Evolutionary conservation across 2,797 vertebrate species (phyloP), one percentile per base, ranked within the genome.

Genomic region (Diplodus sargus): DNA sequence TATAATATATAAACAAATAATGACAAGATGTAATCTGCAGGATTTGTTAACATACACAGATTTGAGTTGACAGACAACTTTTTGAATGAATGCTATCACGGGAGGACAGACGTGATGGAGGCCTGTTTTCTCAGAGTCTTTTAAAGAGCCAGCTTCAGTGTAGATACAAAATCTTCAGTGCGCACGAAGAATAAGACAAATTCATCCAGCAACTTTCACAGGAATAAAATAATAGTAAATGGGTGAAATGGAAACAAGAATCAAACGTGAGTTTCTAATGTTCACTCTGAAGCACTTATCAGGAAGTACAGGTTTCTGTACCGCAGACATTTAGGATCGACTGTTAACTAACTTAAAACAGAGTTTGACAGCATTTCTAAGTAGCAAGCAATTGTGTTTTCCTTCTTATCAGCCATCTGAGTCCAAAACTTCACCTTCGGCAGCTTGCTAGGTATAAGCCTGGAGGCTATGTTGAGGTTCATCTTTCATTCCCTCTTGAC

Each of bases 131-230:
- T 60, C 34, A 59, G 66, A 59, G 66, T 6, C 1, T 58, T 43
- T 34, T 25, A 62, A 74, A 58, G 42, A 74, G 7, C 25, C 22
- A 30, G n/a, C 53, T n/a, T 60, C 12, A 15, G 18, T 17, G 58
- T 5, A 39, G 49, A 56, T 54, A 69, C 8, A n/a, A n/a, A n/a
- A n/a, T n/a, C n/a, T n/a, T n/a, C n/a, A n/a, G n/a, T n/a, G n/a
- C n/a, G n/a, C n/a, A n/a, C n/a, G n/a, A n/a, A n/a, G n/a, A n/a
- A n/a, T n/a, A n/a, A n/a, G n/a, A n/a, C n/a, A 39, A 39, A 68
- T 78, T 74, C 20, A 76, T 76, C 59, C 69, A 73, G 3, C n/a
- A 3, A n/a, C 25, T 56, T 28, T 52, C 51, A 43, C 13, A 15
- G 7, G 20, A 20, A 22, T 23, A 8, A 25, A 23, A 58, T 39